Conservation (phyloP, 2,113 vertebrate species). For the Odocoileus hemionus region DNA sequence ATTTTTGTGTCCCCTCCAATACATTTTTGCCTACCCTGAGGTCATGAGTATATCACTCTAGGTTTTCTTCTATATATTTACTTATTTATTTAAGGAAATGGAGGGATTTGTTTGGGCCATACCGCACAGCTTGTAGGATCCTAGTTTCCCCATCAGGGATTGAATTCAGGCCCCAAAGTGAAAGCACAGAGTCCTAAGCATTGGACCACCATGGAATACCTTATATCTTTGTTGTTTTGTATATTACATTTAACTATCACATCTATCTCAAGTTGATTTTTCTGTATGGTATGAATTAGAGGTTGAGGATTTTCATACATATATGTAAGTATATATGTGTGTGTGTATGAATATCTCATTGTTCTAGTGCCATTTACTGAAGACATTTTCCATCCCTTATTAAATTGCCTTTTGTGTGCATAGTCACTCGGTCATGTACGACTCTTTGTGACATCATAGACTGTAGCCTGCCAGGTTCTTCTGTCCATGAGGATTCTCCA, state of each 20-base stretch:
- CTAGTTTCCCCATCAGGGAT: neutral
- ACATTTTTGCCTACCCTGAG: neutral
- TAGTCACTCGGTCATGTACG: rapidly evolving
- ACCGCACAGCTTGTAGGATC: neutral
- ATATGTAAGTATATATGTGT: neutral
- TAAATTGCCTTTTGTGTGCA: neutral
- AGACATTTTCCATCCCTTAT: neutral
- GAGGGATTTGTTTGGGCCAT: neutral
- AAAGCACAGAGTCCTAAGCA: neutral
- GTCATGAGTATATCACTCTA: neutral
- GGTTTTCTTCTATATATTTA: neutral
- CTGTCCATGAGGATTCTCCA: neutral
- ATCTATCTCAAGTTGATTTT: neutral
- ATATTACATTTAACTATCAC: neutral
- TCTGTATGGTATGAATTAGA: neutral
- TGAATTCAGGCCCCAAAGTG: neutral
- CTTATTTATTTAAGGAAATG: neutral
- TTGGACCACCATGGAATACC: neutral
- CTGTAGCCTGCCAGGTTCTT: neutral
- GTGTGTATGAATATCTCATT: neutral
- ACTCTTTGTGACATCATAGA: neutral
- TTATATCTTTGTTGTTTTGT: neutral
- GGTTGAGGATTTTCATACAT: neutral
- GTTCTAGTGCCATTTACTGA: neutral
- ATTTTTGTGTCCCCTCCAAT: neutral